phyloP scores from a whole-genome alignment of 2,797 vertebrate genomes.

The Artibeus jamaicensis region DNA sequence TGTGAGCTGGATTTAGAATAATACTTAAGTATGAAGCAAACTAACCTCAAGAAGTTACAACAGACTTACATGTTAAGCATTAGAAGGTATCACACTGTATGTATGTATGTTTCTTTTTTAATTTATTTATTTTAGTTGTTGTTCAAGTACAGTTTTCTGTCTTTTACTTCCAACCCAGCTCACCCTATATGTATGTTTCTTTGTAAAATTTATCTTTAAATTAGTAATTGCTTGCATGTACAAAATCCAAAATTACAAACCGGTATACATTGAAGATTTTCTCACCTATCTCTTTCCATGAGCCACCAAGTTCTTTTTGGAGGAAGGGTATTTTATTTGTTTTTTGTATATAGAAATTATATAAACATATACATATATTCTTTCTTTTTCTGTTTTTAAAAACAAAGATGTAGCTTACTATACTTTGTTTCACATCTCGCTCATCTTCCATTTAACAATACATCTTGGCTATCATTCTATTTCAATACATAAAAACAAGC shows the following conservation, averaged over 20 bases:
- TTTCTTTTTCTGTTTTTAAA: not conserved
- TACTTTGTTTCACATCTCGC: not conserved
- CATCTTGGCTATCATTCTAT: not conserved
- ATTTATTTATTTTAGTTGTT: no score
- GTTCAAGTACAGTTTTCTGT: no score
- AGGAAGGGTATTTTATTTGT: not conserved
- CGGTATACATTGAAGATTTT: not conserved
- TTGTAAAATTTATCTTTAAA: constrained; percentile 8
- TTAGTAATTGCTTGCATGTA: not conserved
- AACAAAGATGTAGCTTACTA: not conserved
- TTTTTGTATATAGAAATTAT: constrained; percentile 24
- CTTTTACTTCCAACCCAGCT: no score
- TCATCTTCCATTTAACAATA: not conserved
- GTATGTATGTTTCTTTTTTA: not conserved
- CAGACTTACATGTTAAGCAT: not conserved
- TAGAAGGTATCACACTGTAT: not conserved
- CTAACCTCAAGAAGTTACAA: not conserved
- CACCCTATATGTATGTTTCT: not conserved
- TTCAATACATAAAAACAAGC: not conserved
- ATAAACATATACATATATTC: not conserved
- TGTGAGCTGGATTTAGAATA: not conserved
- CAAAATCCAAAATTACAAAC: not conserved
- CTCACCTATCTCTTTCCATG: not conserved
- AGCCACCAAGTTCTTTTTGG: not conserved
- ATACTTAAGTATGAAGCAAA: not conserved